Base-by-base conservation (phyloP, 30 jellyfish, hydroid and myxozoan genomes). In the Clytia hemisphaerica region DNA sequence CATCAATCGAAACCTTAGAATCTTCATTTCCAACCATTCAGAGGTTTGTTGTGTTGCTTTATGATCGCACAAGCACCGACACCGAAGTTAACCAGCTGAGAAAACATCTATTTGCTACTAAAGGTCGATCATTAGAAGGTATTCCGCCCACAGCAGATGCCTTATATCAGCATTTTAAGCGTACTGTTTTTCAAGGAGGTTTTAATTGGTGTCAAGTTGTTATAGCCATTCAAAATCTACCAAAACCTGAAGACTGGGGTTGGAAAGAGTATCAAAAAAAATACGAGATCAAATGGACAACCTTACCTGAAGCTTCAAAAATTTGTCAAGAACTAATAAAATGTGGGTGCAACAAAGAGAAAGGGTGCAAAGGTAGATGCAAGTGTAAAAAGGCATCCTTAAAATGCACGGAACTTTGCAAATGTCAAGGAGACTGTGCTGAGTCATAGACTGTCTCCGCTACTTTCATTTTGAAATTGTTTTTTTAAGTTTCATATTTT, bases 101-200 rank as follows among this genome's bases (percentile, higher is more conserved):
- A 2, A 57, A 46, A 50, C 50, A 54, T 14, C 38, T 54, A 30
- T 73, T 73, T 33, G 58, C 77, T 0, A 54, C 50, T 32, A 73
- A 73, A 57, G 85, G 78, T 25, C 25, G 78, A 31, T 15, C 59
- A 28, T 25, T 73, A 26, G 79, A 73, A 4, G 60, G 19, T 30
- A 55, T 53, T 22, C 78, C 84, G 25, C 84, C 77, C 6, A 73
- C 84, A 32, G 32, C 29, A 24, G 79, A 51, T 59, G 78, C 86
- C 24, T 64, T 76, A 2, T 12, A 16, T 12, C 89, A 61, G 40
- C 89, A 76, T 16, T 32, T 34, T 24, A 44, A 30, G 26, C 25
- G 73, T 42, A 80, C 82, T 4, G 47, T 37, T 9, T 66, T 27
- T 38, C 77, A 49, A 51, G 83, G 77, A 6, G 76, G 69, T 51